phyloP scores from a whole-genome alignment of 2,797 vertebrate species.

The Anableps anableps region DNA sequence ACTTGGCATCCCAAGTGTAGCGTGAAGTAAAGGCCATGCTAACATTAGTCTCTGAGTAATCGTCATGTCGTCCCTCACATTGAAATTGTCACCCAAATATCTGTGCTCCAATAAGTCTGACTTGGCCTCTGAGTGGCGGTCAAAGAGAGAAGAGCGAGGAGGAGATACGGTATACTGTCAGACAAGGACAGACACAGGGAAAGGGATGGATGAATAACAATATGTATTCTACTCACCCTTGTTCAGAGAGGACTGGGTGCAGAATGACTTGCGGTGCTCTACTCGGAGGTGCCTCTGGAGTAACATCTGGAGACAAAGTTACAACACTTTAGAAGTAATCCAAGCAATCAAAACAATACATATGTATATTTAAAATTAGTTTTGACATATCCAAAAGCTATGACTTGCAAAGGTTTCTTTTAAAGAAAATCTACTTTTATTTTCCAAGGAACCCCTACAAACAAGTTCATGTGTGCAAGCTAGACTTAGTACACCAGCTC shows the following conservation, averaged over 20 bases:
- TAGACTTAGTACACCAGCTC: no score
- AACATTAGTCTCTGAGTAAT: constrained; percentile 65
- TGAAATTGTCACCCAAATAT: constrained; percentile 75
- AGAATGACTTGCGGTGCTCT: constrained; percentile 95
- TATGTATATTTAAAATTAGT: not conserved
- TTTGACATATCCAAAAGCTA: not conserved
- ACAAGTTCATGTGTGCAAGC: no score
- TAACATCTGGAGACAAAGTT: constrained; percentile 86
- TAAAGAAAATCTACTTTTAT: no score
- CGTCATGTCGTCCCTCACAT: constrained; percentile 60
- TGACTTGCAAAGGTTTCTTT: no score
- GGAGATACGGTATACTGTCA: constrained; percentile 2
- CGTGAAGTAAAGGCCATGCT: constrained; percentile 76
- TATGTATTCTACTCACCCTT: constrained; percentile 85
- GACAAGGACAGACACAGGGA: constrained; percentile 25
- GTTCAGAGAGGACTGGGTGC: constrained; percentile 94
- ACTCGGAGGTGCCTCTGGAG: constrained; percentile 89
- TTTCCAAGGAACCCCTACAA: no score
- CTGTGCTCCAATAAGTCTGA: constrained; percentile 78
- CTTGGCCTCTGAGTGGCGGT: constrained; percentile 57
- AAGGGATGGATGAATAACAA: constrained; percentile 9
- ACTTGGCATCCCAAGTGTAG: constrained; percentile 78
- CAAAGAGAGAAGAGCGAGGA: constrained; percentile 15
- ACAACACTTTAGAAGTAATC: constrained; percentile 13
- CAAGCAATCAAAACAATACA: not conserved